Base-by-base conservation (phyloP, 2,797 vertebrate genomes). In the Epinephelus coioides region DNA sequence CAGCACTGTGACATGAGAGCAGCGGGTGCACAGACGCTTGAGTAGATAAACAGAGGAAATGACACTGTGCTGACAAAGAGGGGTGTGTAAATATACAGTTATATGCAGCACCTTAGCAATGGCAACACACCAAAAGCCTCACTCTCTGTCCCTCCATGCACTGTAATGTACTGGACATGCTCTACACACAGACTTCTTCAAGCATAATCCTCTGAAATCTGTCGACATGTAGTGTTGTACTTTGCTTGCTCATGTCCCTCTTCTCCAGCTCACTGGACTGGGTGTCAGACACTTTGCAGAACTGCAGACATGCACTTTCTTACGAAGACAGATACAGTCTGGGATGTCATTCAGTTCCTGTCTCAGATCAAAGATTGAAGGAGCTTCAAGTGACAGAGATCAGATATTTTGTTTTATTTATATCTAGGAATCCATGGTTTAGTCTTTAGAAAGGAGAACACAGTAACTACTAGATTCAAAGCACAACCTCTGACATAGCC, bases 11-110 rank as follows among this genome's bases (percentile, higher is more conserved):
- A 63, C 82, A 81, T 7, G 38, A 84, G 43, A 85, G 56, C 72
- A 73, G 71, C 38, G 15, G 27, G 60, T 69, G 73, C 18, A 13
- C 57, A 79, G 70, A 79, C 54, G 19, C 69, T 61, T 15, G 55
- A 72, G 62, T 51, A 81, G 61, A 85, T 78, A 81, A 79, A 83
- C 69, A 83, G 79, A 76, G 44, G 49, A 56, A 76, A 43, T 78
- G 43, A 77, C 73, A 73, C 56, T 30, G 55, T 30, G 61, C 46
- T 68, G 69, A 75, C 66, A 63, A 5, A 67, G 40, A 69, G 10
- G 25, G 18, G 2, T 46, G 68, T 25, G 54, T 68, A 59, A 78
- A 72, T 74, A 62, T 34, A 62, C 57, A 30, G 44, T 49, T 56
- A 1, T 38, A 54, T n/a, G 67, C 19, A 14, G 51, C 34, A 12